A percentile compares a stretch with the other conserved stretches of the same genome.
Evolutionary conservation across 2,888 invertebrate species (phyloP).

Genomic region (Hypsopygia costalis): DNA sequence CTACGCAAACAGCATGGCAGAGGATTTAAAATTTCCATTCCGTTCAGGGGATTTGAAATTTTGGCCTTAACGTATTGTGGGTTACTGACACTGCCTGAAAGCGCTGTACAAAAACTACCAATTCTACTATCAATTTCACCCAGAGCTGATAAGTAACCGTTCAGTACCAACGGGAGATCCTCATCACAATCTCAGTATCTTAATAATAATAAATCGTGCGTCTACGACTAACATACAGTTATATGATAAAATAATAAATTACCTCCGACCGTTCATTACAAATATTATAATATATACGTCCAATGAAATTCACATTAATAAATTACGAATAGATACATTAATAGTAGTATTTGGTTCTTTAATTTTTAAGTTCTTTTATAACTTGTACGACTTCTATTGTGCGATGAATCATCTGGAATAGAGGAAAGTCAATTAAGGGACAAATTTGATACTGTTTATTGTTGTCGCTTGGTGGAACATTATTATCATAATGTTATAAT

Average conservation of each 20-base stretch:
- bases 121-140: background rate
- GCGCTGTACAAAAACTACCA: no score
- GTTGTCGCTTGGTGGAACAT: no score
- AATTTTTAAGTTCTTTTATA: slow-evolving; percentile 53
- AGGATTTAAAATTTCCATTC: no score
- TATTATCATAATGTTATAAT: no score
- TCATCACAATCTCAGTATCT: slow-evolving; percentile 27
- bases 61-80: no score
- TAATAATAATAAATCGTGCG: slow-evolving; percentile 29
- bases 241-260: slow-evolving; percentile 53
- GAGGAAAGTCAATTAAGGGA: slow-evolving; percentile 13
- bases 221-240: slow-evolving; percentile 40
- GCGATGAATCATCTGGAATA: slow-evolving; percentile 54
- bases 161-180: slow-evolving; percentile 32
- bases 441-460: no score
- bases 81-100: no score
- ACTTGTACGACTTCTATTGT: slow-evolving; percentile 48
- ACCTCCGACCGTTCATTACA: slow-evolving; percentile 46
- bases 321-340: slow-evolving; percentile 68
- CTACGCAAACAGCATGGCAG: no score
- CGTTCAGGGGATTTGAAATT: no score
- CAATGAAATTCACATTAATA: slow-evolving; percentile 55
- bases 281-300: slow-evolving; percentile 27
- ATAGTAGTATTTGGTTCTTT: slow-evolving; percentile 78
- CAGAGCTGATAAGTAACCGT: slow-evolving; percentile 18